Conservation (phyloP, 2,888 invertebrate genomes). For the Meloe dianella region DNA sequence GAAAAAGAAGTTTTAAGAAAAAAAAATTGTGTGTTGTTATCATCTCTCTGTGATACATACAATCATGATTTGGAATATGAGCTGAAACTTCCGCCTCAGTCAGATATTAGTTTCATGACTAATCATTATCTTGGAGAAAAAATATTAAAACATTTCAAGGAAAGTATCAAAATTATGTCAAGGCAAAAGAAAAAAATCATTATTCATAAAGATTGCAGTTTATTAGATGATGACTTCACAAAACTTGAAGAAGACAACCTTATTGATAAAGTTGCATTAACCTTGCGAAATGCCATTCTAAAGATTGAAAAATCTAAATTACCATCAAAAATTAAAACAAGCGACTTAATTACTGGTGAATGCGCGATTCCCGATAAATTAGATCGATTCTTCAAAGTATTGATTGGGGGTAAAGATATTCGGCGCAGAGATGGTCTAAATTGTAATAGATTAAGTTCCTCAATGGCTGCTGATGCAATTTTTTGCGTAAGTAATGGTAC, state of each 20-base stretch:
- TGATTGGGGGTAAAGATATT: slow-evolving; percentile 25
- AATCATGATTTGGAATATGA: slow-evolving; percentile 15
- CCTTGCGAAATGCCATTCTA: slow-evolving; percentile 19
- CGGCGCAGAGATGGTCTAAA: slow-evolving; percentile 23
- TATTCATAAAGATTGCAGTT: slow-evolving; percentile 18
- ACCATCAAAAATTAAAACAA: slow-evolving; percentile 11
- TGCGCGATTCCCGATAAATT: slow-evolving; percentile 26
- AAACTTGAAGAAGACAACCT: slow-evolving; percentile 20
- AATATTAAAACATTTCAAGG: no score
- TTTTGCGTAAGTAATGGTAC: slow-evolving; percentile 39
- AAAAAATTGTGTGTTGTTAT: slow-evolving; percentile 23
- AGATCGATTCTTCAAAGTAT: slow-evolving; percentile 22
- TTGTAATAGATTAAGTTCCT: slow-evolving; percentile 21
- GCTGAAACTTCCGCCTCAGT: slow-evolving; percentile 11
- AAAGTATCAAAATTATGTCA: slow-evolving; percentile 13
- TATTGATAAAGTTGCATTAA: slow-evolving; percentile 21
- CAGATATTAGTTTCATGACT: slow-evolving; percentile 21
- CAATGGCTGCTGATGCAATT: slow-evolving; percentile 34
- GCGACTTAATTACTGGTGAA: slow-evolving; percentile 21
- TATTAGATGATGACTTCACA: slow-evolving; percentile 15
- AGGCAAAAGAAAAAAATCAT: slow-evolving; percentile 15
- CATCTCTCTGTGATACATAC: slow-evolving; percentile 27
- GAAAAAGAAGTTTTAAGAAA: slow-evolving; percentile 19
- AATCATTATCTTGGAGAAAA: slow-evolving; percentile 22
- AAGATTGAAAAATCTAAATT: slow-evolving; percentile 23